Evolutionary conservation across 1,140 invertebrate genomes (phyloP), one percentile per base, ranked within the genome.

Genomic region (Calephelis nemesis): DNA sequence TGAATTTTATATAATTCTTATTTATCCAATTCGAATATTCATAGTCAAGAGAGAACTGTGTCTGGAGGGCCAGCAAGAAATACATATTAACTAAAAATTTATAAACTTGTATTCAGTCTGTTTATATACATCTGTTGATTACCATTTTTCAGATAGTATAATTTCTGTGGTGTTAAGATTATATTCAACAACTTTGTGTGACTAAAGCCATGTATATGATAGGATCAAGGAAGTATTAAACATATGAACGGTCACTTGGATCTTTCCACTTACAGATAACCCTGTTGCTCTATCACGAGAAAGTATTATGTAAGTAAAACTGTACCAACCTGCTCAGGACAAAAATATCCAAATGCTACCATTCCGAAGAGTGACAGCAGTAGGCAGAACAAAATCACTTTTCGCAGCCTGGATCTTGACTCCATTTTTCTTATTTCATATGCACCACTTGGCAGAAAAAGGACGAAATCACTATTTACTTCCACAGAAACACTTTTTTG

Each of bases 331-430:
- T 96, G 95, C 84, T 97, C 96, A 67, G 96, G 96, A 85, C 96
- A 97, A 78, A 97, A 97, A 91, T 97, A 97, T 74, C 96, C 96
- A 81, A 97, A 95, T 81, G 96, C 96, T 69, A 97, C 93, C 86
- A 97, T 97, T 64, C 96, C 96, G 80, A 95, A 95, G 40, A 97
- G 90, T 72, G 95, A 95, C 74, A 97, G 93, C 74, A 95, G 91
- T 77, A 97, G 93, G 90, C 96, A 97, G 86, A 97, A 94, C 74
- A 96, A 92, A 79, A 96, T 94, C 81, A 97, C 94, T 91, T 94
- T 94, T 82, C 95, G 94, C 78, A 97, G 92, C 87, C 94, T 95
- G 69, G 94, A 94, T 88, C 94, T 94, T 78, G 94, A 93, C 93
- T 96, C 95, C 95, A 95, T 95, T 94, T 95, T 94, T 87, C 94